Evolutionary conservation across 1,140 invertebrate species (phyloP).

Genomic region (Adelges cooleyi): DNA sequence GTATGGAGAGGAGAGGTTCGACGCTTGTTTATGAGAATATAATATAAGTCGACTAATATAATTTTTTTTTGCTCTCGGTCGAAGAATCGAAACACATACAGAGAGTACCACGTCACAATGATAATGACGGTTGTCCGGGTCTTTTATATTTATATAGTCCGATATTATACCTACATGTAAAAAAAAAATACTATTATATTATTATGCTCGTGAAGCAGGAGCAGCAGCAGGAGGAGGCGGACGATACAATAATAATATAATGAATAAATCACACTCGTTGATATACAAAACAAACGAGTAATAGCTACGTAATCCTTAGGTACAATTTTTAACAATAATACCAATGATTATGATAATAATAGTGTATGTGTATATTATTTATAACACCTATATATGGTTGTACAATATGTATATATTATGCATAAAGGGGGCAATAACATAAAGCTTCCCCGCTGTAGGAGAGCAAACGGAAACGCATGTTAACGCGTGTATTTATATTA

Average conservation of each 20-base stretch:
- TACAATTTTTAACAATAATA: too few species aligned
- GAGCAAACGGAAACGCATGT: constrained; percentile 20
- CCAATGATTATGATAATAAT: too few species aligned
- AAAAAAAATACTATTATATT: not conserved
- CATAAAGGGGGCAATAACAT: not conserved
- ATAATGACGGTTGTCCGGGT: constrained; percentile 27
- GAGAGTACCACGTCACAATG: not conserved
- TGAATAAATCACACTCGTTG: constrained; percentile 22
- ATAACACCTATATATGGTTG: too few species aligned
- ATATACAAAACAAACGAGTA: constrained; percentile 20
- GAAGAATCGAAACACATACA: constrained; percentile 4
- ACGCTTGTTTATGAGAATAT: not conserved
- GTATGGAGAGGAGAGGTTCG: not conserved
- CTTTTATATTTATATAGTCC: constrained; percentile 24
- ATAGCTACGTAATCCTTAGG: too few species aligned
- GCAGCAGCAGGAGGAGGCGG: too few species aligned
- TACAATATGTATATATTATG: too few species aligned
- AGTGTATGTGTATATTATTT: too few species aligned
- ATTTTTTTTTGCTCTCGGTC: not conserved
- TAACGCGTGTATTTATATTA: constrained; percentile 8
- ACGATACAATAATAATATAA: constrained; percentile 19
- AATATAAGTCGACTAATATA: not conserved
- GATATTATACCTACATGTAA: not conserved
- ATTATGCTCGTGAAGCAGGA: not conserved
- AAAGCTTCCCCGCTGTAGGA: constrained; percentile 1